phyloP scores from a whole-genome alignment of 2,888 invertebrate genomes.

The Odontocolon sp. region DNA sequence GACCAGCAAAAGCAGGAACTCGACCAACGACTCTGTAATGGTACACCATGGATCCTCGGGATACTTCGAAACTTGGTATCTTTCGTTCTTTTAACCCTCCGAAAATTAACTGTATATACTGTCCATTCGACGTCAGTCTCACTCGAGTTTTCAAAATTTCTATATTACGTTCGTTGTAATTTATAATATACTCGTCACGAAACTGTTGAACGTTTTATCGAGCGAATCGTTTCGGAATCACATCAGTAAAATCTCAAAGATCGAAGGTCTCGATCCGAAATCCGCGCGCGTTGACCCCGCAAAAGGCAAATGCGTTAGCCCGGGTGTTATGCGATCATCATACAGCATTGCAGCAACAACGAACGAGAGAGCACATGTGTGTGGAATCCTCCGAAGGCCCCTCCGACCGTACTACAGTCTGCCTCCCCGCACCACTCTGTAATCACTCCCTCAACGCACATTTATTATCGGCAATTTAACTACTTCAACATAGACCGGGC shows the following conservation, averaged over 20 bases:
- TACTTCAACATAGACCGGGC: constrained; percentile 74
- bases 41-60: constrained; percentile 40
- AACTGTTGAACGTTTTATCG: background rate
- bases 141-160: constrained; percentile 24
- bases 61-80: constrained; percentile 43
- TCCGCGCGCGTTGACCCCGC: constrained; percentile 13
- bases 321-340: constrained; percentile 31
- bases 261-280: background rate
- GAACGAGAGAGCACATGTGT: constrained; percentile 24
- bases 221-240: background rate
- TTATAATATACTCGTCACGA: constrained; percentile 17
- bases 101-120: constrained; percentile 24
- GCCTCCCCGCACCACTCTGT: constrained; percentile 45
- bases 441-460: constrained; percentile 69
- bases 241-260: constrained; percentile 21
- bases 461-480: constrained; percentile 79
- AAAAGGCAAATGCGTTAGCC: constrained; percentile 34
- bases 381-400: constrained; percentile 46
- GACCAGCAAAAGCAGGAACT: constrained; percentile 56
- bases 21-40: constrained; percentile 42
- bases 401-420: constrained; percentile 9
- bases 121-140: background rate
- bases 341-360: constrained; percentile 23
- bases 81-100: constrained; percentile 43
- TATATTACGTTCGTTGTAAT: constrained; percentile 13